phyloP scores from a whole-genome alignment of 2,113 vertebrate genomes.

The Heteronetta atricapilla region DNA sequence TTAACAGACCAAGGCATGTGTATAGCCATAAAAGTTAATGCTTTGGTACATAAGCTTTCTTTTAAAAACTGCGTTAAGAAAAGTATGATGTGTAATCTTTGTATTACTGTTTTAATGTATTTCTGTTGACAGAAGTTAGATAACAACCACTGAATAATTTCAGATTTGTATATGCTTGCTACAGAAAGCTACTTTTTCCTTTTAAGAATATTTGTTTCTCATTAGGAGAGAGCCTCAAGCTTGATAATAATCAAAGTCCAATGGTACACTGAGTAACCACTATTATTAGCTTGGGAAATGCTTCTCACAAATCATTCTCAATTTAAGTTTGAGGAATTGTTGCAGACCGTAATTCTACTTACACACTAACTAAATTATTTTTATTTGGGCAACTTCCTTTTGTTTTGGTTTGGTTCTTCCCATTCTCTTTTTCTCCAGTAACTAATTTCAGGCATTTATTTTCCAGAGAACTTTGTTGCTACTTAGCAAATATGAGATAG shows the following conservation, averaged over 20 bases:
- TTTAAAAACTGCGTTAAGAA: not conserved
- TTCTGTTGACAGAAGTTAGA: not conserved
- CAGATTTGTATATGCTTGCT: not conserved
- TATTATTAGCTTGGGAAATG: not conserved
- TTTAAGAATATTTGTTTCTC: not conserved
- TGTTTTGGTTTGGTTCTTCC: not conserved
- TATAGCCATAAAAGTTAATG: not conserved
- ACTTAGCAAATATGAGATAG: not conserved
- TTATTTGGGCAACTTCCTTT: not conserved
- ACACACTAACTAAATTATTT: not conserved
- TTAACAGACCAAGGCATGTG: not conserved
- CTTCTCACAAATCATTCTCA: not conserved
- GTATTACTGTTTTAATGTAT: not conserved
- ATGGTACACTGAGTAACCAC: not conserved
- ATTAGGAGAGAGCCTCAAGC: not conserved
- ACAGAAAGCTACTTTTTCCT: not conserved
- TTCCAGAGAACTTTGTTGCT: not conserved
- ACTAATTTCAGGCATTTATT: not conserved
- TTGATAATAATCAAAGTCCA: not conserved
- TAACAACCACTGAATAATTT: not conserved
- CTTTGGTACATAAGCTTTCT: not conserved
- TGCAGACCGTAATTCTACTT: not conserved
- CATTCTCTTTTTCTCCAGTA: not conserved
- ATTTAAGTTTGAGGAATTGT: not conserved
- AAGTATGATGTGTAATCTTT: not conserved